Conservation (phyloP, 2,888 invertebrate genomes). For the Dastarcus helophoroides region DNA sequence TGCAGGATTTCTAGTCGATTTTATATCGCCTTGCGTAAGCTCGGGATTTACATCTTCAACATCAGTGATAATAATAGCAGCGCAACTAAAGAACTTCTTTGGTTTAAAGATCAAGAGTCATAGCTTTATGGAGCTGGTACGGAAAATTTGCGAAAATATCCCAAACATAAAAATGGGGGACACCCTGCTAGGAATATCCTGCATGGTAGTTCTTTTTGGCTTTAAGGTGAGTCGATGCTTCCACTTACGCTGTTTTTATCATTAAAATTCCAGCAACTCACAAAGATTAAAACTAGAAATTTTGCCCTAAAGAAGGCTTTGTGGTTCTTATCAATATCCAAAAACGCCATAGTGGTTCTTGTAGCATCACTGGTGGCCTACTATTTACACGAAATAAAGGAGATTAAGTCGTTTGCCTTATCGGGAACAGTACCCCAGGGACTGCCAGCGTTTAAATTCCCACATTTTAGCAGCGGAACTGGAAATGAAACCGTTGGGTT, state of each 20-base stretch:
- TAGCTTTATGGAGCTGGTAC: slow-evolving; percentile 51
- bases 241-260: not conserved
- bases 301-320: slow-evolving; percentile 42
- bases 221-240: slow-evolving; percentile 47
- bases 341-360: slow-evolving; percentile 68
- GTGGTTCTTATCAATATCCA: slow-evolving; percentile 65
- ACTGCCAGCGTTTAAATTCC: slow-evolving; percentile 53
- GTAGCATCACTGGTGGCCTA: slow-evolving; percentile 40
- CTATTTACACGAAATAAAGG: slow-evolving; percentile 19
- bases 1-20: slow-evolving; percentile 71
- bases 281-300: slow-evolving; percentile 42
- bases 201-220: slow-evolving; percentile 52
- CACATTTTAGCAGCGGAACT: slow-evolving; percentile 51
- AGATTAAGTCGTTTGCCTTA: slow-evolving; percentile 47
- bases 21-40: slow-evolving; percentile 73
- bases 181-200: slow-evolving; percentile 50
- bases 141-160: slow-evolving; percentile 39
- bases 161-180: slow-evolving; percentile 47
- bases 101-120: slow-evolving; percentile 58
- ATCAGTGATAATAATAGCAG: slow-evolving; percentile 62
- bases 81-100: slow-evolving; percentile 64
- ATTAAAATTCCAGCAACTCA: slow-evolving; percentile 44
- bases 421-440: slow-evolving; percentile 55
- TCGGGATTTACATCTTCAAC: slow-evolving; percentile 79
- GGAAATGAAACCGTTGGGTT: slow-evolving; percentile 53